A percentile compares a stretch with the other conserved stretches of the same genome.
phyloP scores from a whole-genome alignment of 1,140 invertebrate species.

The Aphelenchoides fujianensis region DNA sequence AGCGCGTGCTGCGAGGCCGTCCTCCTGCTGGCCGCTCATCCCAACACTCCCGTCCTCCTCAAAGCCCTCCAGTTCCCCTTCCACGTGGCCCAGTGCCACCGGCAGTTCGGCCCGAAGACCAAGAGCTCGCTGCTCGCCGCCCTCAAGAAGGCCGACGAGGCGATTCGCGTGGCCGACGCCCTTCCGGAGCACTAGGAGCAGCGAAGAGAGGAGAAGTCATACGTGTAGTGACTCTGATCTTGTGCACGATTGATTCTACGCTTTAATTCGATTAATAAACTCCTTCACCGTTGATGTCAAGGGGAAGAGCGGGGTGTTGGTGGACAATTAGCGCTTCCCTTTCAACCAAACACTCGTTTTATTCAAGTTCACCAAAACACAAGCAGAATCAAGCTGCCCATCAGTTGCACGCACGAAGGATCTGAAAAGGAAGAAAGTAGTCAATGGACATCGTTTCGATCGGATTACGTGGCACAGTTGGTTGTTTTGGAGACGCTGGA shows the following conservation, averaged over 20 bases:
- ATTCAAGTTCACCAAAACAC: too few species aligned
- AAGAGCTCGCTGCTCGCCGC: neutral
- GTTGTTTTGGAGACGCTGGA: neutral
- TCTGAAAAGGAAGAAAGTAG: neutral
- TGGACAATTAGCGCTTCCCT: too few species aligned
- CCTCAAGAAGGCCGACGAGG: slow-evolving; percentile 1
- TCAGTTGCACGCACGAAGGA: neutral
- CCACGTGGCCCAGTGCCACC: neutral
- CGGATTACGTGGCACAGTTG: neutral
- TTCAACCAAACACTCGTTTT: too few species aligned
- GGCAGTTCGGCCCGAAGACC: neutral
- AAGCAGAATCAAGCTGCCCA: too few species aligned
- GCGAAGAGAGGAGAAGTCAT: neutral
- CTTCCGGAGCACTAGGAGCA: neutral
- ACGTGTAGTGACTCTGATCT: too few species aligned
- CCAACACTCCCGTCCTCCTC: neutral
- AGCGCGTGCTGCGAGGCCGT: neutral
- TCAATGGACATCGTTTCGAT: neutral
- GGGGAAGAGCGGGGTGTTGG: too few species aligned
- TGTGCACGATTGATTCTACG: too few species aligned
- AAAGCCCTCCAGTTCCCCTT: slow-evolving; percentile 12
- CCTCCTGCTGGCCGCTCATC: neutral
- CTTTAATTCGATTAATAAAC: too few species aligned
- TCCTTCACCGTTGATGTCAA: too few species aligned
- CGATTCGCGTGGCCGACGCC: neutral